Conservation (phyloP, 2,888 invertebrate species). For the Theretra japonica region DNA sequence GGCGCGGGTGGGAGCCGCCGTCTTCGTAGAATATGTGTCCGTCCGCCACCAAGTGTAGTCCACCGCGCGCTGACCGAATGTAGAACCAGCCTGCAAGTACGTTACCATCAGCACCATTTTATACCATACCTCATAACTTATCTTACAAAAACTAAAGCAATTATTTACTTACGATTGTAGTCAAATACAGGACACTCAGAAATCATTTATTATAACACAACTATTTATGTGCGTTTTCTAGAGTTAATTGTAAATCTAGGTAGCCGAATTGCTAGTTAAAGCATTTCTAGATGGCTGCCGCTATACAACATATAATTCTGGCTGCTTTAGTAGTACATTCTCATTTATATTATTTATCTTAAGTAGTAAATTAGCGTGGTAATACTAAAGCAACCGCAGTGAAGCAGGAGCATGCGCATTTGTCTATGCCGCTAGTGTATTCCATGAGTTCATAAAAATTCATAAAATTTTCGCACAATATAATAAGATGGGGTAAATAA, state of each 20-base stretch:
- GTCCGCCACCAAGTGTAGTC: conserved; percentile 76
- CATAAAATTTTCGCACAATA: neutral
- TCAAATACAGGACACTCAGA: neutral
- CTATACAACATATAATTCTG: conserved; percentile 32
- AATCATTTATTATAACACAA: neutral
- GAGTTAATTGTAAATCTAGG: conserved; percentile 60
- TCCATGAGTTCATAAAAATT: neutral
- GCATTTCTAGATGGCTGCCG: conserved; percentile 66
- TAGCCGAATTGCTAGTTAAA: conserved; percentile 56
- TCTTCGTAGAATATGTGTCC: conserved; percentile 83
- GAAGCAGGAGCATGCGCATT: neutral
- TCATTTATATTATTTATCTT: conserved; percentile 26
- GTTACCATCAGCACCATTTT: conserved; percentile 45
- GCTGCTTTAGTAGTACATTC: conserved; percentile 29
- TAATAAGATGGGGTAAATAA: conserved; percentile 23
- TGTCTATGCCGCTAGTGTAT: neutral
- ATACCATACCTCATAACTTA: neutral
- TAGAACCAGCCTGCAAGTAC: conserved; percentile 80
- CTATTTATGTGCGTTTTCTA: neutral
- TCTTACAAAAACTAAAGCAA: neutral
- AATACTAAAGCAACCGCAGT: neutral
- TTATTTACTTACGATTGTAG: conserved; percentile 23
- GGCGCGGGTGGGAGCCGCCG: conserved; percentile 78
- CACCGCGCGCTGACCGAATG: conserved; percentile 79
- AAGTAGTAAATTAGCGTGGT: neutral